These are phyloP conservation scores for Fringilla coelebs DNA, from an alignment of 2,797 vertebrate genomes.

Conservation along the genomic window DNA sequence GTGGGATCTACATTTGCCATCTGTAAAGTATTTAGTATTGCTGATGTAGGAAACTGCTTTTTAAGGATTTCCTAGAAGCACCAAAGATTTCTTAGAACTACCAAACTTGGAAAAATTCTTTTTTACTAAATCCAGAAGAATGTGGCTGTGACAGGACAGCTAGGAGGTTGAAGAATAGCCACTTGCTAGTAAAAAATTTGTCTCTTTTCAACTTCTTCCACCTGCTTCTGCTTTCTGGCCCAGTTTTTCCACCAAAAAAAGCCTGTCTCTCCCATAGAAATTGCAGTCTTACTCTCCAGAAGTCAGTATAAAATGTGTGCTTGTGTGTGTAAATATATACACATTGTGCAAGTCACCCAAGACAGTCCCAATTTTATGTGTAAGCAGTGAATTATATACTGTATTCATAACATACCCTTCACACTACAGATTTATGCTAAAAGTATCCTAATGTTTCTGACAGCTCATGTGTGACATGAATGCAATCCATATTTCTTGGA, in stretches of 20 bases:
- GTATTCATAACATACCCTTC: slow-evolving; percentile 76
- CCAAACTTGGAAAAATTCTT: background rate
- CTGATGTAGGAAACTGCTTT: background rate
- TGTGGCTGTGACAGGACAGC: background rate
- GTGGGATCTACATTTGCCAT: background rate
- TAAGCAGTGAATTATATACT: slow-evolving; percentile 53
- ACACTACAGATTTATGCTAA: slow-evolving; percentile 83
- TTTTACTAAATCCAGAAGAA: background rate
- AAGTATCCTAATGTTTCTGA: slow-evolving; percentile 86
- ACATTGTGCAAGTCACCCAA: background rate
- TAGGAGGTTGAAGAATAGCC: background rate
- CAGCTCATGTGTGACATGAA: slow-evolving; percentile 86
- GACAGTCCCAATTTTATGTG: slow-evolving; percentile 43
- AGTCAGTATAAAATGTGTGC: background rate
- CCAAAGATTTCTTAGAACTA: background rate
- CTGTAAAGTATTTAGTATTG: background rate
- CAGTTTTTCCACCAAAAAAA: background rate
- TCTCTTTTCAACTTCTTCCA: background rate
- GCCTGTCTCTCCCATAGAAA: background rate
- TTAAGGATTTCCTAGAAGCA: background rate
- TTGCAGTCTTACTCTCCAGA: background rate
- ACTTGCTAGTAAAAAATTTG: background rate
- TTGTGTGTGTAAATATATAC: background rate
- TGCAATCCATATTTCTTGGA: slow-evolving; percentile 89
- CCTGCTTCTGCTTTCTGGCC: background rate